phyloP scores from a whole-genome alignment of 1,140 invertebrate species.

The Drosophila mauritiana region DNA sequence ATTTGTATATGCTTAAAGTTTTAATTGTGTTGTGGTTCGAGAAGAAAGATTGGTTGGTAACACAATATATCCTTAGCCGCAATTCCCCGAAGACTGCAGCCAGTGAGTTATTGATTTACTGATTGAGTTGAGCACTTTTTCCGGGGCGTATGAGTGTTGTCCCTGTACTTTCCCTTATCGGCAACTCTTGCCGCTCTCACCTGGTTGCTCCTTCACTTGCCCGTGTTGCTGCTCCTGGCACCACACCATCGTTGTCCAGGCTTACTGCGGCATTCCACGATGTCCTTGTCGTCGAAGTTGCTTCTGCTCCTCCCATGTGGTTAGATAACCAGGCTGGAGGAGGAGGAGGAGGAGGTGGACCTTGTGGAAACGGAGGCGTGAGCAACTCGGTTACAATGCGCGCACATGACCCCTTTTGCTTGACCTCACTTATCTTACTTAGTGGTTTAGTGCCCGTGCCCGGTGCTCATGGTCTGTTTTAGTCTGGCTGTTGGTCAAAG shows the following conservation, averaged over 20 bases:
- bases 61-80: not conserved
- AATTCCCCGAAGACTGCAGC: not conserved
- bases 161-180: conserved; percentile 22
- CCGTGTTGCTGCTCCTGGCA: conserved; percentile 9
- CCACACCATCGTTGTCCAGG: conserved; percentile 29
- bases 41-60: not conserved
- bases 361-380: not conserved
- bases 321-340: conserved; percentile 28
- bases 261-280: conserved; percentile 15
- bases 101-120: conserved; percentile 33
- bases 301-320: conserved; percentile 23
- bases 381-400: conserved; percentile 67
- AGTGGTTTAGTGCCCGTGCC: conserved; percentile 67
- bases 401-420: conserved; percentile 82
- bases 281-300: not conserved
- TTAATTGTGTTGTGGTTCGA: not conserved
- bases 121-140: conserved; percentile 4
- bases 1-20: not conserved
- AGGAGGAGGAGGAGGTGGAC: too few relatives aligned
- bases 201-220: conserved; percentile 52
- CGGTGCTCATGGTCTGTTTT: conserved; percentile 23
- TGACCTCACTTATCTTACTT: conserved; percentile 83
- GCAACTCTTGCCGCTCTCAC: conserved; percentile 20
- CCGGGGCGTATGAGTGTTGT: not conserved
- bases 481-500: conserved; percentile 44